Evolutionary conservation across 2,797 vertebrate genomes (phyloP).

Genomic region (Epinephelus coioides): DNA sequence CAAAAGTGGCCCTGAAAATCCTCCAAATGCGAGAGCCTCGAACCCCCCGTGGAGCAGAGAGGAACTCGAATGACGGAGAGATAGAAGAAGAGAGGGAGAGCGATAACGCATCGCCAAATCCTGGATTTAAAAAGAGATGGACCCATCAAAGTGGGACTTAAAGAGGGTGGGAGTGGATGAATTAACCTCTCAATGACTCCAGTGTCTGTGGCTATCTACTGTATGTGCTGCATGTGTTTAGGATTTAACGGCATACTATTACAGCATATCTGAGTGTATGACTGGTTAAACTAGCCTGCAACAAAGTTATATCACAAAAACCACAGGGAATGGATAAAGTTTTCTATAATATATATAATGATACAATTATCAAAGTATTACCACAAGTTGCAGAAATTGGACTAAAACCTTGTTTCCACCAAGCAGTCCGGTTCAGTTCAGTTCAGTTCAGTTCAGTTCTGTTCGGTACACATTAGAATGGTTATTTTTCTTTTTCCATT

Average conservation of each 20-base stretch:
- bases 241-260: neutral
- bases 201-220: neutral
- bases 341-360: neutral
- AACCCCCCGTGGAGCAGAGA: slow-evolving; percentile 53
- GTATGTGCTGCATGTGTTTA: slow-evolving; percentile 8
- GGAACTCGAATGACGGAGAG: slow-evolving; percentile 39
- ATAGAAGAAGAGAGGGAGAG: slow-evolving; percentile 39
- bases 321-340: neutral
- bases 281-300: slow-evolving; percentile 1
- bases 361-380: neutral
- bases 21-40: slow-evolving; percentile 32
- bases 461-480: too few species aligned
- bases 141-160: slow-evolving; percentile 37
- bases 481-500: too few species aligned
- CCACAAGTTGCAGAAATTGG: neutral
- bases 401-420: neutral
- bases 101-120: slow-evolving; percentile 55
- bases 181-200: slow-evolving; percentile 49
- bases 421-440: too few species aligned
- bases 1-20: slow-evolving; percentile 63
- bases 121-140: slow-evolving; percentile 56
- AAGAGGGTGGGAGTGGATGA: slow-evolving; percentile 29
- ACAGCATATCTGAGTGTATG: neutral
- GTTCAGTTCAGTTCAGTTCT: too few species aligned
- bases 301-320: neutral